These are phyloP conservation scores for Remorina albescens DNA, from an alignment of 2,797 vertebrate species.

Conservation along the genomic window DNA sequence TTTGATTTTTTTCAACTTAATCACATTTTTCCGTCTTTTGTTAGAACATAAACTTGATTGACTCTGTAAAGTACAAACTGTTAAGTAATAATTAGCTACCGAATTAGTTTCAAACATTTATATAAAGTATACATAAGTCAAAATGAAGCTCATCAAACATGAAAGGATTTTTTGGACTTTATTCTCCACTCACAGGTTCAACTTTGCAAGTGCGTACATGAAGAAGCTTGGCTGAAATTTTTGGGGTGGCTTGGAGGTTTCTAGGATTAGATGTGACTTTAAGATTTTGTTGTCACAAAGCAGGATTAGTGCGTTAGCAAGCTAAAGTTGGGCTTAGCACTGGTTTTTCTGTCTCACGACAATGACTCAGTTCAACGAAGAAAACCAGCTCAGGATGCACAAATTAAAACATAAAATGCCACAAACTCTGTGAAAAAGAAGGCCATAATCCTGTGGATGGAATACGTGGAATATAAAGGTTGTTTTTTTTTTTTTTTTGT, in stretches of 20 bases:
- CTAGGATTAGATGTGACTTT: conserved; percentile 65
- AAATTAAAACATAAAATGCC: conserved; percentile 12
- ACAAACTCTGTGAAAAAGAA: conserved; percentile 3
- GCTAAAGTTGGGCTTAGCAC: conserved; percentile 52
- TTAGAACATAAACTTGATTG: too few relatives aligned
- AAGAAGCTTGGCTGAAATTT: conserved; percentile 37
- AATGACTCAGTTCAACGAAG: conserved; percentile 46
- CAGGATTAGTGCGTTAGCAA: conserved; percentile 56
- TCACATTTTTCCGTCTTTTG: too few relatives aligned
- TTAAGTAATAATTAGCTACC: conserved; percentile 21
- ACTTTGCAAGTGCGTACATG: conserved; percentile 20
- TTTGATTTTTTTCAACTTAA: too few relatives aligned
- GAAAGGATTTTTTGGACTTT: conserved; percentile 4
- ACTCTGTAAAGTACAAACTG: neutral
- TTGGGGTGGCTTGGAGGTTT: conserved; percentile 38
- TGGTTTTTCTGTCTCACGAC: conserved; percentile 49
- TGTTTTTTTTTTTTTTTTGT: conserved; percentile 10
- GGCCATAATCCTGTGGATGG: neutral
- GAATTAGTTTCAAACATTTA: conserved; percentile 15
- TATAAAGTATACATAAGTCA: neutral
- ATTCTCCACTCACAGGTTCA: conserved; percentile 28
- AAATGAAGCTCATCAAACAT: conserved; percentile 10
- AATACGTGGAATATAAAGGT: too few relatives aligned
- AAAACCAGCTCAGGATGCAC: conserved; percentile 27
- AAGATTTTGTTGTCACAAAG: conserved; percentile 62